Evolutionary conservation across 2,888 invertebrate genomes (phyloP).

Genomic region (Pyrrhia umbra): DNA sequence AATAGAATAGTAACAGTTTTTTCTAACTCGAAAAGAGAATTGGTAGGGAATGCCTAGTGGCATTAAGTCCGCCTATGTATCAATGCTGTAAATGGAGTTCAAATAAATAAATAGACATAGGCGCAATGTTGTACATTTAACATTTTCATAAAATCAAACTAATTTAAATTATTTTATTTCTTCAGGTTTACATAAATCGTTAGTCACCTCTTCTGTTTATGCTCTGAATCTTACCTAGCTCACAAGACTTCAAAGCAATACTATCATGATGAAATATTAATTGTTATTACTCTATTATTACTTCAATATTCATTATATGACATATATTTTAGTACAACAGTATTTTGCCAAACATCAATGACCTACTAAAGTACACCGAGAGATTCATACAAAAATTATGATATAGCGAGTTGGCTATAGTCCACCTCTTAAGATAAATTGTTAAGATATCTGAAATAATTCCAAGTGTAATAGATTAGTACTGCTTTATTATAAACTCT

Average conservation of each 20-base stretch:
- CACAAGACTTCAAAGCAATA: slow-evolving; percentile 39
- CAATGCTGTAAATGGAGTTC: too few relatives aligned
- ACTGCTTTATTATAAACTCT: slow-evolving; percentile 39
- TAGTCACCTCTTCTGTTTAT: not conserved
- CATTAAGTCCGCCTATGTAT: too few relatives aligned
- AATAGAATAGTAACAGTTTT: too few relatives aligned
- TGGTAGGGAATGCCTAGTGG: too few relatives aligned
- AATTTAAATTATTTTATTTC: too few relatives aligned
- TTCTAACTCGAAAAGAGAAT: too few relatives aligned
- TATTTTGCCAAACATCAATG: slow-evolving; percentile 40
- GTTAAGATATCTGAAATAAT: slow-evolving; percentile 56
- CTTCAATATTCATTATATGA: slow-evolving; percentile 34
- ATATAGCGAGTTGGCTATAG: slow-evolving; percentile 59
- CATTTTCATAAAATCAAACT: too few relatives aligned
- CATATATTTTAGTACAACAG: slow-evolving; percentile 26
- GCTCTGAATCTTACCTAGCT: not conserved
- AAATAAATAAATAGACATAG: too few relatives aligned
- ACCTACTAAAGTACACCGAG: slow-evolving; percentile 39
- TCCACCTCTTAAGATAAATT: slow-evolving; percentile 65
- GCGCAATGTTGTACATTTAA: too few relatives aligned
- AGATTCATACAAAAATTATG: slow-evolving; percentile 45
- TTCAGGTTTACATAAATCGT: slow-evolving; percentile 10
- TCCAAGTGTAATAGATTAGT: slow-evolving; percentile 55
- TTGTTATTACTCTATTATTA: slow-evolving; percentile 26
- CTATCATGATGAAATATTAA: slow-evolving; percentile 19